Base-by-base conservation (phyloP, 2,888 invertebrate genomes). In the Drosophila mercatorum region DNA sequence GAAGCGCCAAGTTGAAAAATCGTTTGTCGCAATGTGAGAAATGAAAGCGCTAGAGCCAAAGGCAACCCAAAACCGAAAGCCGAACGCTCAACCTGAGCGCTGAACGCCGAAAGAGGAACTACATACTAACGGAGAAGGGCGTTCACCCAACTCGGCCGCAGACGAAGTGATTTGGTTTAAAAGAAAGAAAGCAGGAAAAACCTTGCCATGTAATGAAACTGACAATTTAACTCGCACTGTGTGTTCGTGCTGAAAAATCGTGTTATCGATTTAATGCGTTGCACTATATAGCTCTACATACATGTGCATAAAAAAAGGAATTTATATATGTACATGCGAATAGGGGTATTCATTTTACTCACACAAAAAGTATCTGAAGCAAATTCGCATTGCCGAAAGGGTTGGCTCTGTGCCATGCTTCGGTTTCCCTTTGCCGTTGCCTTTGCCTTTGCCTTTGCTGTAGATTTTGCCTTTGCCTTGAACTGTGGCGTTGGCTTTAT, bases 191-290 rank as follows among this genome's bases (percentile, higher is more conserved):
- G 34, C 12, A 62, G 44, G 12, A 64, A 36, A 70, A 81, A 72
- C 71, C 63, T 72, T 74, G 78, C 76, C 81, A 80, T 80, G 85
- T 85, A 87, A 87, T 87, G 85, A 89, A 87, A 87, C 89, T 87
- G 87, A 87, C 88, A 89, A 86, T 90, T 90, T 90, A 89, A 90
- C 82, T 87, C 79, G 60, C 72, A 78, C 73, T 81, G 55, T 76
- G 66, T 81, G 75, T 70, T 84, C 84, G 84, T 84, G 87, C 71
- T 90, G 82, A 89, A 89, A 89, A 89, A 90, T 90, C 75, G 77
- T 89, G 87, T 88, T 90, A 88, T 90, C 89, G 89, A 90, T 89
- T 90, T 88, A 84, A 90, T 85, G 82, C 76, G 81, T 78, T 72
- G 63, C 77, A 72, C 63, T 51, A 52, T 41, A 60, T 56, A 71